phyloP scores from a whole-genome alignment of 2,113 vertebrate genomes.

The Telmatochromis bifrenatus region DNA sequence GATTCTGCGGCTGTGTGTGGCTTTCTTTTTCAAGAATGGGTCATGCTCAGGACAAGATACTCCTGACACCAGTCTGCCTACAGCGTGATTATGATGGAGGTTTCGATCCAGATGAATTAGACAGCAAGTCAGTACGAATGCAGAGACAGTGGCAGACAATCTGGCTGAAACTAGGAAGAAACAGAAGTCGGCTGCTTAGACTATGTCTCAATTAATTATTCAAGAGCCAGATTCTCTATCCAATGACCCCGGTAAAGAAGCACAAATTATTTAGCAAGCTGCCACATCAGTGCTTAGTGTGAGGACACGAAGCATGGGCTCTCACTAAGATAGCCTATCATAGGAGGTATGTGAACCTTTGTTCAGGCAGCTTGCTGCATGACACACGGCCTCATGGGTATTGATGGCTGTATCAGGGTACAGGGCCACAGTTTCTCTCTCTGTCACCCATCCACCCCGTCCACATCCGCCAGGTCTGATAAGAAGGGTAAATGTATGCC shows the following conservation, averaged over 20 bases:
- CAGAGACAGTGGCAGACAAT: constrained; percentile 51
- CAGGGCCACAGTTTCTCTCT: constrained; percentile 44
- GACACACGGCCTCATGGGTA: constrained; percentile 60
- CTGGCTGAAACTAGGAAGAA: constrained; percentile 61
- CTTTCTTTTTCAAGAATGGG: constrained; percentile 54
- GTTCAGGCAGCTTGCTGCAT: constrained; percentile 17
- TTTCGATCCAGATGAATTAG: constrained; percentile 67
- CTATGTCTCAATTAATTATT: constrained; percentile 77
- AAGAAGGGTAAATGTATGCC: constrained; percentile 11
- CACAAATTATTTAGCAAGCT: constrained; percentile 77
- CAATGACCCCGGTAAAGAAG: constrained; percentile 75
- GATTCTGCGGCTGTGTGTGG: constrained; percentile 48
- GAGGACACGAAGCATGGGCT: constrained; percentile 54
- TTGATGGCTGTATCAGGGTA: constrained; percentile 63
- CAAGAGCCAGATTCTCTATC: constrained; percentile 69
- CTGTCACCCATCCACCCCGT: constrained; percentile 22
- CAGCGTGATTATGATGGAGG: constrained; percentile 28
- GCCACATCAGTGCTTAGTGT: constrained; percentile 64
- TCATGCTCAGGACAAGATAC: constrained; percentile 47
- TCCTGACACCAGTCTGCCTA: constrained; percentile 31
- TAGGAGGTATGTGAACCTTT: constrained; percentile 39
- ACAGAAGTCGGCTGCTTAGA: constrained; percentile 71
- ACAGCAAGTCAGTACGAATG: constrained; percentile 6
- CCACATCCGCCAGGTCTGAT: background rate
- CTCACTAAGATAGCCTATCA: constrained; percentile 43